Evolutionary conservation across 2,797 vertebrate species (phyloP).

Genomic region (Balearica regulorum): DNA sequence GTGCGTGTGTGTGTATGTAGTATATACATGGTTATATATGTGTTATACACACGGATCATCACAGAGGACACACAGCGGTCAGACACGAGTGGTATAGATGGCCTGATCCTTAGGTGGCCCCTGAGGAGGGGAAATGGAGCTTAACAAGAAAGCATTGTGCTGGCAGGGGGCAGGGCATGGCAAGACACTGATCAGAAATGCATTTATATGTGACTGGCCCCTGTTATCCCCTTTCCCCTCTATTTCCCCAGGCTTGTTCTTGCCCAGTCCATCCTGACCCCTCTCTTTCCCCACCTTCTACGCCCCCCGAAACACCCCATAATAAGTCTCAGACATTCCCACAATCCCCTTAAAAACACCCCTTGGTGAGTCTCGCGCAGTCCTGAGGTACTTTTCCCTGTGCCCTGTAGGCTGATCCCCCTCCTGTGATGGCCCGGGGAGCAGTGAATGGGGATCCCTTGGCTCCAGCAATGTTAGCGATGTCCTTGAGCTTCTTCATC

Average conservation of each 20-base stretch:
- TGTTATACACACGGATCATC: not conserved
- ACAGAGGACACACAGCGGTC: not conserved
- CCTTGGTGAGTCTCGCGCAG: not conserved
- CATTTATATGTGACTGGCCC: not conserved
- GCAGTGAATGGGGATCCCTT: not conserved
- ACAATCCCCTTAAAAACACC: not conserved
- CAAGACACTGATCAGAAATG: not conserved
- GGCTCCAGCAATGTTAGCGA: not conserved
- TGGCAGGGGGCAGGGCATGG: not conserved
- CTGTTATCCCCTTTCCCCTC: not conserved
- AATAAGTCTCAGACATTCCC: not conserved
- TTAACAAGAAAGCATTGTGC: not conserved
- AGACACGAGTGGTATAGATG: not conserved
- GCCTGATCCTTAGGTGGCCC: not conserved
- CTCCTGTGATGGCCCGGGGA: not conserved
- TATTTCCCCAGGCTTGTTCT: not conserved
- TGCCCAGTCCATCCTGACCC: not conserved
- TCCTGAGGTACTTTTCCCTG: not conserved
- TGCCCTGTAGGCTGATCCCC: not conserved
- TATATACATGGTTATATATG: not conserved
- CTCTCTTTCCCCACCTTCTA: not conserved
- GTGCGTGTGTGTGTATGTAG: not conserved
- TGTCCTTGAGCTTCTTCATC: not conserved
- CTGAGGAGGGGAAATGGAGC: not conserved
- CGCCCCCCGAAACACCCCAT: not conserved